Evolutionary conservation across 2,797 vertebrate species (phyloP).

Genomic region (Gambusia yucatana): DNA sequence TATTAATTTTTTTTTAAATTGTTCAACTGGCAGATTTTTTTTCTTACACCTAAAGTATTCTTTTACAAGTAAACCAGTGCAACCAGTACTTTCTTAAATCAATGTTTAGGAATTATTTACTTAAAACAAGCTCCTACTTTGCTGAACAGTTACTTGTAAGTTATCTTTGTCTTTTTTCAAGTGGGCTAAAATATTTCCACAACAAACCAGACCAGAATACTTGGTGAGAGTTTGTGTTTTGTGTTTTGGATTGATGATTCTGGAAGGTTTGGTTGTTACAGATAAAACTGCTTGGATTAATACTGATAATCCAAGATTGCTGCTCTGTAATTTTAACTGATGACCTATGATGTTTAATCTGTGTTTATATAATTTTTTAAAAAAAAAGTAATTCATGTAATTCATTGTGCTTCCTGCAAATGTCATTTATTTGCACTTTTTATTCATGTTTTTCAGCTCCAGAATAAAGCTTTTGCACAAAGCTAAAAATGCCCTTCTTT

Average conservation of each 20-base stretch:
- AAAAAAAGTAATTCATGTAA: neutral
- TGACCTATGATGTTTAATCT: neutral
- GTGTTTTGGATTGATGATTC: neutral
- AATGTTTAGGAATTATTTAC: too few species aligned
- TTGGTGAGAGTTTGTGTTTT: too few species aligned
- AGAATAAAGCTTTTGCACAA: neutral
- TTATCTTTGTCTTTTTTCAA: too few species aligned
- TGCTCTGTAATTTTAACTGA: neutral
- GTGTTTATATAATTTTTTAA: neutral
- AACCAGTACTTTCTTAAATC: too few species aligned
- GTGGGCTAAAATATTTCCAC: too few species aligned
- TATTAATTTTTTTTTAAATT: too few species aligned
- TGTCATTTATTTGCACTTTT: neutral
- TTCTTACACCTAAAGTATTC: too few species aligned
- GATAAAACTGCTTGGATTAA: neutral
- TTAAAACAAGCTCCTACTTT: too few species aligned
- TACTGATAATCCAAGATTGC: neutral
- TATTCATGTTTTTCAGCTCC: neutral
- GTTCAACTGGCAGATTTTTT: too few species aligned
- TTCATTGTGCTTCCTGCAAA: neutral
- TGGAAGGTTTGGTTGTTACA: neutral
- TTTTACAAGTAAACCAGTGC: too few species aligned
- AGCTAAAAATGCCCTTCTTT: neutral
- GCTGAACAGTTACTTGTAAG: too few species aligned
- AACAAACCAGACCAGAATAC: too few species aligned